phyloP scores from a whole-genome alignment of 2,113 vertebrate genomes.

The Phalacrocorax pelagicus region DNA sequence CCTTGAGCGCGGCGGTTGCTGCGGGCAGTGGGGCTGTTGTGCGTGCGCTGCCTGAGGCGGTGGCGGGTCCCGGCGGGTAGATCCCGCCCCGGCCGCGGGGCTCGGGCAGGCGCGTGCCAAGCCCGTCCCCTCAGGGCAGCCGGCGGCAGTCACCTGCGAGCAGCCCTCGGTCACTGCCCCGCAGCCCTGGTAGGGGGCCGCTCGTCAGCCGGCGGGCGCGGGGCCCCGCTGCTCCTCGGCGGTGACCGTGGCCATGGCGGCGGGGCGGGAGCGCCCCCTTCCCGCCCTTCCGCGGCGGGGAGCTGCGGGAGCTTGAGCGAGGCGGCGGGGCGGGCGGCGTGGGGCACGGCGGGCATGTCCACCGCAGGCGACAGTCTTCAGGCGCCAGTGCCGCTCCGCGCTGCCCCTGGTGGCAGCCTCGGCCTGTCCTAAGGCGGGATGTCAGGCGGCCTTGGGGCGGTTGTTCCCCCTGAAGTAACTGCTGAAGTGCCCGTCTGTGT shows the following conservation, averaged over 20 bases:
- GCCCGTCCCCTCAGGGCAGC: too few species aligned
- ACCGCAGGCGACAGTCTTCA: background rate
- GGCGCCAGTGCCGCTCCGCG: background rate
- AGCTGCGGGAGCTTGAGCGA: background rate
- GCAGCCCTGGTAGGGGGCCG: background rate
- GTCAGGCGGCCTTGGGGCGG: background rate
- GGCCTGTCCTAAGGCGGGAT: background rate
- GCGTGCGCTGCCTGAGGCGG: too few species aligned
- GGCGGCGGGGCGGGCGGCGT: background rate
- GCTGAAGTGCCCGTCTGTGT: fast-evolving
- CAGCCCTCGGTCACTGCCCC: background rate
- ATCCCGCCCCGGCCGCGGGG: too few species aligned
- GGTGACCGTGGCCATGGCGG: background rate
- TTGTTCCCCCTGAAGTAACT: fast-evolving
- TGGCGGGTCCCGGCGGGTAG: too few species aligned
- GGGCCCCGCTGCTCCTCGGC: background rate
- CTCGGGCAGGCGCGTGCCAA: too few species aligned
- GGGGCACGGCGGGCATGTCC: background rate
- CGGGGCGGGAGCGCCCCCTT: background rate
- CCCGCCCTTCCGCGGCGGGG: background rate
- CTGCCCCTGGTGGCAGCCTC: background rate
- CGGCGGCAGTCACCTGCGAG: too few species aligned
- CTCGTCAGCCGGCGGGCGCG: background rate
- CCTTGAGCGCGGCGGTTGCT: too few species aligned
- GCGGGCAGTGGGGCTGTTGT: too few species aligned